A percentile compares a stretch with the other conserved stretches of the same genome.
Conservation (phyloP, 2,888 invertebrate species). For the Portevinia maculata region DNA sequence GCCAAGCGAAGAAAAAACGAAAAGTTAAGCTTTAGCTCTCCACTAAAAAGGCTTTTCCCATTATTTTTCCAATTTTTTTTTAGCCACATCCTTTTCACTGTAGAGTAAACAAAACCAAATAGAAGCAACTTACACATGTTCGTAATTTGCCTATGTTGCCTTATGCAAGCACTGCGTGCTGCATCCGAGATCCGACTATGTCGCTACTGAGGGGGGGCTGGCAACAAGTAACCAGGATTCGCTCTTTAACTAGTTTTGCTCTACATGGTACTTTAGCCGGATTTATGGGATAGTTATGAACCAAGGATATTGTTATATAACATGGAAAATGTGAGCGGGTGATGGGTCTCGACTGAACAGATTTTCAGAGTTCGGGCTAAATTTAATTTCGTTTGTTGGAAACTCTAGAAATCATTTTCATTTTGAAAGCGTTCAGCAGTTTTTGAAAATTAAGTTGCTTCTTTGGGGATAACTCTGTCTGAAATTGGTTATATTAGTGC, state of each 20-base stretch:
- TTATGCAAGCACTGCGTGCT: constrained; percentile 36
- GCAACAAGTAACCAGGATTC: constrained; percentile 9
- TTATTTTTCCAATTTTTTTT: constrained; percentile 55
- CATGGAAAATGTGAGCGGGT: constrained; percentile 53
- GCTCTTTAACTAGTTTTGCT: constrained; percentile 63
- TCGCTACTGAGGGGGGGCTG: background rate
- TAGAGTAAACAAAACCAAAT: constrained; percentile 10
- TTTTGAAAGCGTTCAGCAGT: constrained; percentile 24
- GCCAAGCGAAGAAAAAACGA: constrained; percentile 33
- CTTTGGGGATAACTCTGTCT: background rate
- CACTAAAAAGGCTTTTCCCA: constrained; percentile 23
- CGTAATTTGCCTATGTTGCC: constrained; percentile 51
- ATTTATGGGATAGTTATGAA: constrained; percentile 68
- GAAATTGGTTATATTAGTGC: constrained; percentile 8
- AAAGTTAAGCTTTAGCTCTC: constrained; percentile 3
- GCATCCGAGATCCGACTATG: constrained; percentile 14
- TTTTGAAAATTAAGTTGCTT: constrained; percentile 44
- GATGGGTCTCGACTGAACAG: constrained; percentile 37
- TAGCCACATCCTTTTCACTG: constrained; percentile 8
- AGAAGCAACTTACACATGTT: constrained; percentile 49
- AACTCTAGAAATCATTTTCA: constrained; percentile 31
- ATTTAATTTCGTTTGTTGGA: constrained; percentile 43
- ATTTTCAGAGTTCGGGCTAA: constrained; percentile 39
- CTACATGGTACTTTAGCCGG: constrained; percentile 57
- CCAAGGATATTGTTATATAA: constrained; percentile 58